Evolutionary conservation across 2,888 invertebrate genomes (phyloP).

Genomic region (Dugesia japonica): DNA sequence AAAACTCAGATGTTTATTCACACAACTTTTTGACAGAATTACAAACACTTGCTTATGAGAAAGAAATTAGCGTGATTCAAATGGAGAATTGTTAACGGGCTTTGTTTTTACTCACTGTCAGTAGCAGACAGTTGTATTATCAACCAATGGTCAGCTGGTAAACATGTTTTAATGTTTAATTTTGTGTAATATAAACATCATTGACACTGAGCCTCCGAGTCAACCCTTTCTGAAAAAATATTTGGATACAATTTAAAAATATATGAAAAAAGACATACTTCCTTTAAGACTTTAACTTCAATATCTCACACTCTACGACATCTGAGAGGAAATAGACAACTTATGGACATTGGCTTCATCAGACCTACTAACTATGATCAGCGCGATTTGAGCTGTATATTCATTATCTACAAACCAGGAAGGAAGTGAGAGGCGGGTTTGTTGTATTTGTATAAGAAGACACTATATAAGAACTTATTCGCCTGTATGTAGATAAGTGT

Average conservation of each 20-base stretch:
- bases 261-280: constrained; percentile 17
- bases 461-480: constrained; percentile 7
- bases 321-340: constrained; percentile 20
- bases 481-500: neutral
- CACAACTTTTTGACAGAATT: constrained; percentile 17
- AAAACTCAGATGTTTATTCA: constrained; percentile 20
- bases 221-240: constrained; percentile 1
- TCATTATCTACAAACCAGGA: constrained; percentile 14
- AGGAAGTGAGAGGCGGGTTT: constrained; percentile 20
- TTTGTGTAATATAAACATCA: constrained; percentile 6
- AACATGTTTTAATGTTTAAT: constrained; percentile 20
- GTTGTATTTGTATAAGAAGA: constrained; percentile 14
- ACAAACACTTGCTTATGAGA: constrained; percentile 13
- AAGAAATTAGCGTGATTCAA: constrained; percentile 20
- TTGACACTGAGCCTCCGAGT: neutral
- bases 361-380: constrained; percentile 12
- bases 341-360: constrained; percentile 20
- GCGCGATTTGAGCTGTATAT: constrained; percentile 13
- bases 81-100: constrained; percentile 4
- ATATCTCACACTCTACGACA: constrained; percentile 16
- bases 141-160: constrained; percentile 20
- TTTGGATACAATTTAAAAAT: constrained; percentile 1
- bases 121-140: constrained; percentile 8
- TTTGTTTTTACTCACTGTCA: constrained; percentile 20
- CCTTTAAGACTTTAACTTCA: constrained; percentile 20